Conservation (phyloP, 2,888 invertebrate species). For the Amiota mariae region DNA sequence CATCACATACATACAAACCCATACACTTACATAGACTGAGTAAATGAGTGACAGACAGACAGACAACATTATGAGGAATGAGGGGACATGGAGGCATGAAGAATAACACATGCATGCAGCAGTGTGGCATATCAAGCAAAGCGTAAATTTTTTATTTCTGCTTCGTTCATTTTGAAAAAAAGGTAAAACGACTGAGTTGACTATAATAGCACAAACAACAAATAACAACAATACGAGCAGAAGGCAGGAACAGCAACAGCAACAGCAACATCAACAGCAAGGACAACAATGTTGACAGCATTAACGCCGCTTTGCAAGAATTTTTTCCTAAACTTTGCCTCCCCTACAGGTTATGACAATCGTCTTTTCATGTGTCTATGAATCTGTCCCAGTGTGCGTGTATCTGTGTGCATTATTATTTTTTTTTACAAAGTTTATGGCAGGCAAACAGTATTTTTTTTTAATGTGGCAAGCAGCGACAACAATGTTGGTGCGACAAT, state of each 20-base stretch:
- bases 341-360: conserved; percentile 19
- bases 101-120: neutral
- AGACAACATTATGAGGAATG: no score
- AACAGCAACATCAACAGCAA: conserved; percentile 13
- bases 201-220: neutral
- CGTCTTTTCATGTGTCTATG: neutral
- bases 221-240: neutral
- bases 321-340: conserved; percentile 10
- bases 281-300: neutral
- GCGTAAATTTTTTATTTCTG: conserved; percentile 36
- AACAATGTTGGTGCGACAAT: no score
- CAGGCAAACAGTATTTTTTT: neutral
- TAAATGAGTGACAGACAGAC: no score
- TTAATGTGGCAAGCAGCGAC: no score
- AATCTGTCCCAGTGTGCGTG: neutral
- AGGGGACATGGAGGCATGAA: no score
- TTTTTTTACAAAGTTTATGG: neutral
- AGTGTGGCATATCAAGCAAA: conserved; percentile 6
- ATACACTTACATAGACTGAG: conserved; percentile 4
- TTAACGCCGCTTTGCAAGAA: neutral
- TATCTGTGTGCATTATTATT: conserved; percentile 10
- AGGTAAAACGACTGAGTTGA: conserved; percentile 1
- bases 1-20: conserved; percentile 15
- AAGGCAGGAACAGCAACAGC: conserved; percentile 1
- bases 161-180: conserved; percentile 37